Percentiles rank a stretch among this genome's conserved stretches.
Evolutionary conservation across 2,888 invertebrate genomes (phyloP).

Genomic region (Tetropium fuscum): DNA sequence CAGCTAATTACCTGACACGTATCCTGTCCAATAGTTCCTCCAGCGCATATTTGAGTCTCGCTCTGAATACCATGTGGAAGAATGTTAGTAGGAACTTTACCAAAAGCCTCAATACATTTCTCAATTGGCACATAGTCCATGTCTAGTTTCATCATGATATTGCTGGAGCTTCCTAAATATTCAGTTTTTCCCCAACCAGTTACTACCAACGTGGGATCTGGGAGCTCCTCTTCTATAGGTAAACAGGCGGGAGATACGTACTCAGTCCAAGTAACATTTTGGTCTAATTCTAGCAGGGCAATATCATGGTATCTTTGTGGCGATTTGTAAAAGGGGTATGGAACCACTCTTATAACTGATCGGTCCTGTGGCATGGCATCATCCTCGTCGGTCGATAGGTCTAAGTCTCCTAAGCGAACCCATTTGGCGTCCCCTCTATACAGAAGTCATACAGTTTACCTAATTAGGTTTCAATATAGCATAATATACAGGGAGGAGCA

Average conservation of each 20-base stretch:
- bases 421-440: conserved; percentile 38
- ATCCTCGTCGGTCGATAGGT: conserved; percentile 58
- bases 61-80: not conserved
- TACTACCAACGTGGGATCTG: conserved; percentile 57
- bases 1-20: conserved; percentile 11
- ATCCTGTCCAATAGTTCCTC: conserved; percentile 4
- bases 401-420: conserved; percentile 60
- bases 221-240: conserved; percentile 35
- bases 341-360: conserved; percentile 51
- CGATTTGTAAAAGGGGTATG: conserved; percentile 63
- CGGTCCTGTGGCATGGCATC: conserved; percentile 58
- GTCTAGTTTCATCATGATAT: not conserved
- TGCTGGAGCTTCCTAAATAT: not conserved
- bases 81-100: too few relatives aligned
- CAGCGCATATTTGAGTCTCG: conserved; percentile 4
- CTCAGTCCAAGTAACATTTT: conserved; percentile 57
- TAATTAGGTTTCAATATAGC: too few relatives aligned
- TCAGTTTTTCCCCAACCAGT: conserved; percentile 28
- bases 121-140: not conserved
- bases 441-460: too few relatives aligned
- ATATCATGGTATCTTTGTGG: conserved; percentile 67
- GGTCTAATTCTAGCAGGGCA: conserved; percentile 64
- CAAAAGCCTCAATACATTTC: not conserved
- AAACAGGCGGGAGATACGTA: conserved; percentile 67
- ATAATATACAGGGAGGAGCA: too few relatives aligned